Conservation (phyloP, 2,797 vertebrate species). For the Denticeps clupeoides region DNA sequence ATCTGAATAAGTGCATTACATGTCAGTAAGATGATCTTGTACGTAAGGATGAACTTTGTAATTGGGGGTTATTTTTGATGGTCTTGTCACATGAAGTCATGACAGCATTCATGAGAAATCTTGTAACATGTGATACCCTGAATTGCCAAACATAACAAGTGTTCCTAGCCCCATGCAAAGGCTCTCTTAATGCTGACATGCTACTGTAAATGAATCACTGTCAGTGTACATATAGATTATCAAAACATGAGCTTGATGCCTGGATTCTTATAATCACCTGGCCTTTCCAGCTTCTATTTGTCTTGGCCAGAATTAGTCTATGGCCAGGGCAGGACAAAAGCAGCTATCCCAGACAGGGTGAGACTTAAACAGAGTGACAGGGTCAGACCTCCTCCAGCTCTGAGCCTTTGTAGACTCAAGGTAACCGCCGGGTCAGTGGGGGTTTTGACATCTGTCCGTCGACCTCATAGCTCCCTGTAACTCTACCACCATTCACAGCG, state of each 20-base stretch:
- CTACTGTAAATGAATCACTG: no score
- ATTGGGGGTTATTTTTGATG: no score
- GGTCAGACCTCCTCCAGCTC: constrained; percentile 32
- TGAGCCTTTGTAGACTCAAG: constrained; percentile 16
- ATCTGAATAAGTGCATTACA: no score
- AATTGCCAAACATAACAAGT: constrained; percentile 7
- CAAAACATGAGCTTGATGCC: constrained; percentile 31
- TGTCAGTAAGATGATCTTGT: no score
- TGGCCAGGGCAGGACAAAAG: constrained; percentile 19
- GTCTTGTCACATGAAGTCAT: no score
- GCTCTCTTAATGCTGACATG: constrained; percentile 4
- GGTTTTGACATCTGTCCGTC: constrained; percentile 37
- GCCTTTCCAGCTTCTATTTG: constrained; percentile 37
- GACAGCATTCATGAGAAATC: constrained; percentile 3
- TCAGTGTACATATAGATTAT: no score
- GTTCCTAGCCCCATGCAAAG: constrained; percentile 25
- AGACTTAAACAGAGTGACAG: constrained; percentile 16
- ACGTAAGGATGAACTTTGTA: no score
- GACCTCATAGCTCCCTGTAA: constrained; percentile 23
- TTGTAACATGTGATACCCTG: constrained; percentile 8
- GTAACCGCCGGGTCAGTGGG: constrained; percentile 14
- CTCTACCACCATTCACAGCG: constrained; percentile 43
- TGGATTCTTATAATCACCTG: constrained; percentile 32
- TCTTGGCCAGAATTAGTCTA: constrained; percentile 32
- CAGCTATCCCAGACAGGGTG: constrained; percentile 22